Conservation (phyloP, 2,888 invertebrate genomes). For the Linnaemya vulpina region DNA sequence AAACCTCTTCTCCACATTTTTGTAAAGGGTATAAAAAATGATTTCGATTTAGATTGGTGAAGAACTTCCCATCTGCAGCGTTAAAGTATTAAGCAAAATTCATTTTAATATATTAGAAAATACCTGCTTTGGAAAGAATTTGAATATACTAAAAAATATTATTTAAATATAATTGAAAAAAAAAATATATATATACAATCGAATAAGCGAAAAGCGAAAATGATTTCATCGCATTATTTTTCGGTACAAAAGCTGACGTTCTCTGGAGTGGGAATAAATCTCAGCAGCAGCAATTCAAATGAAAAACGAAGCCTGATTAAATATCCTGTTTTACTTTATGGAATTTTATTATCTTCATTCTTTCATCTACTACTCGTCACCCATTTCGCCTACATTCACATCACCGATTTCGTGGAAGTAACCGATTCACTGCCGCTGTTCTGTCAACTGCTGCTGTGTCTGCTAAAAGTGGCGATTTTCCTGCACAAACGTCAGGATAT, state of each 20-base stretch:
- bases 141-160: too few relatives aligned
- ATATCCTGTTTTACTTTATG: slow-evolving; percentile 13
- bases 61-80: too few relatives aligned
- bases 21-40: too few relatives aligned
- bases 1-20: too few relatives aligned
- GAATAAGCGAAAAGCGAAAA: not conserved
- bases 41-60: too few relatives aligned
- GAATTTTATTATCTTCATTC: not conserved
- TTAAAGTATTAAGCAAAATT: too few relatives aligned
- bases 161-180: too few relatives aligned
- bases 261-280: slow-evolving; percentile 31
- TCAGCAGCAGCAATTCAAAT: not conserved
- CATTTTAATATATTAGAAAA: too few relatives aligned
- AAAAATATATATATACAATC: too few relatives aligned
- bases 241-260: slow-evolving; percentile 41
- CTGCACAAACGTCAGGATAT: slow-evolving; percentile 41
- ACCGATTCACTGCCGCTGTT: slow-evolving; percentile 38
- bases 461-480: slow-evolving; percentile 43
- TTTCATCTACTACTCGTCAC: slow-evolving; percentile 4
- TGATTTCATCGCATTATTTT: slow-evolving; percentile 46
- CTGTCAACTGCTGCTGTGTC: slow-evolving; percentile 37
- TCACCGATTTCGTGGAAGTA: slow-evolving; percentile 40
- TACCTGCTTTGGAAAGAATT: too few relatives aligned
- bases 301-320: not conserved
- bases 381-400: slow-evolving; percentile 25